phyloP scores from a whole-genome alignment of 1,140 invertebrate species.

The Tetramorium alpestre region DNA sequence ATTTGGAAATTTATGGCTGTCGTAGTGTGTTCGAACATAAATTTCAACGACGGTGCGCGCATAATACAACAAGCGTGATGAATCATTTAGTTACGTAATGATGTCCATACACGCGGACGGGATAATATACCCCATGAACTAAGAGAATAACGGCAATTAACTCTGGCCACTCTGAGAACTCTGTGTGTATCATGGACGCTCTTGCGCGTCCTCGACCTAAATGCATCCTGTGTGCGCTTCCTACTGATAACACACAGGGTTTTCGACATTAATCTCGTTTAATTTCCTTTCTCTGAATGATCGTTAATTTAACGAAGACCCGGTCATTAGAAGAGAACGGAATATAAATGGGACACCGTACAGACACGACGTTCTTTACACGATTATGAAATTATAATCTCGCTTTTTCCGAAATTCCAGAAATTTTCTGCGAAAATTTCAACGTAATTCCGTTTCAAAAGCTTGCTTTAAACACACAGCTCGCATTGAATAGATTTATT shows the following conservation, averaged over 20 bases:
- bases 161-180: not conserved
- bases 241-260: not conserved
- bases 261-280: not conserved
- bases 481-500: slow-evolving; percentile 15
- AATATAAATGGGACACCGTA: not conserved
- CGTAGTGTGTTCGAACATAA: not conserved
- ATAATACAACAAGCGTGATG: not conserved
- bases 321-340: not conserved
- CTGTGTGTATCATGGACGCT: not conserved
- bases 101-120: not conserved
- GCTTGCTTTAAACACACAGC: not conserved
- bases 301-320: not conserved
- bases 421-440: slow-evolving; percentile 8
- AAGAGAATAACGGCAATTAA: slow-evolving; percentile 41
- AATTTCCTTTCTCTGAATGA: not conserved
- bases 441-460: not conserved
- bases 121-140: not conserved
- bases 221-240: not conserved
- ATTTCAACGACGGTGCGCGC: not conserved
- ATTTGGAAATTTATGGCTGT: not conserved
- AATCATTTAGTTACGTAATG: slow-evolving; percentile 27
- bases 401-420: not conserved
- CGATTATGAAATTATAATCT: slow-evolving; percentile 2
- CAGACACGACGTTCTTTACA: not conserved
- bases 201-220: not conserved